Evolutionary conservation across 37 sponge, comb jelly and placozoan species (phyloP).

Genomic region (Crambe crambe): DNA sequence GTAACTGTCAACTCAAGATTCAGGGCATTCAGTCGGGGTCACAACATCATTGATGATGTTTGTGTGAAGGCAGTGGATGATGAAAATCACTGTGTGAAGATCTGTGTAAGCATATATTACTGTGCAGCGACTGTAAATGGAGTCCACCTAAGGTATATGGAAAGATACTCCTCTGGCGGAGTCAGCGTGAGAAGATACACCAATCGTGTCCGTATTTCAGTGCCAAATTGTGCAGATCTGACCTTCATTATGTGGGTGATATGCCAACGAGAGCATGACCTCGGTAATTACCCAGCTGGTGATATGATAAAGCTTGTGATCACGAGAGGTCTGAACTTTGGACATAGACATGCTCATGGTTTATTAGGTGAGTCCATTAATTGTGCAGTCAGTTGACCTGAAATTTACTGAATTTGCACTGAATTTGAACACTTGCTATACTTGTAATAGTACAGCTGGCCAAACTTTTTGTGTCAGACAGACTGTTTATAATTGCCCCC

Average conservation of each 20-base stretch:
- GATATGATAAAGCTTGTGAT: constrained; percentile 67
- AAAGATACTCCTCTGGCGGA: not conserved
- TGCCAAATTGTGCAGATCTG: constrained; percentile 65
- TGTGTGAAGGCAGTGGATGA: constrained; percentile 52
- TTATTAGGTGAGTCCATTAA: constrained; percentile 72
- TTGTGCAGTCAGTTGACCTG: no score
- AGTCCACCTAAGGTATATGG: not conserved
- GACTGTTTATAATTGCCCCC: no score
- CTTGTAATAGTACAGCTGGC: no score
- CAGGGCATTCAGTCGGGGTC: not conserved
- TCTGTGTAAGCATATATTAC: constrained; percentile 29
- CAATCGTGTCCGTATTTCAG: constrained; percentile 55
- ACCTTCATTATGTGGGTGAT: constrained; percentile 75
- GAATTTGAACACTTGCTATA: no score
- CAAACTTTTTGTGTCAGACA: no score
- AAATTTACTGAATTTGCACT: no score
- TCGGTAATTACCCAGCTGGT: not conserved
- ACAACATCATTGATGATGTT: constrained; percentile 52
- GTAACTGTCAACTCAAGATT: constrained; percentile 36
- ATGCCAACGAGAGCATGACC: constrained; percentile 24
- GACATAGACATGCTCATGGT: constrained; percentile 66
- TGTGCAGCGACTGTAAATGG: constrained; percentile 34
- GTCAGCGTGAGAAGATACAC: constrained; percentile 8
- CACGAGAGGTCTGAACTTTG: constrained; percentile 59
- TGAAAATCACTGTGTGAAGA: constrained; percentile 17